phyloP scores from a whole-genome alignment of 2,797 vertebrate species.

The Urosaurus nigricauda region DNA sequence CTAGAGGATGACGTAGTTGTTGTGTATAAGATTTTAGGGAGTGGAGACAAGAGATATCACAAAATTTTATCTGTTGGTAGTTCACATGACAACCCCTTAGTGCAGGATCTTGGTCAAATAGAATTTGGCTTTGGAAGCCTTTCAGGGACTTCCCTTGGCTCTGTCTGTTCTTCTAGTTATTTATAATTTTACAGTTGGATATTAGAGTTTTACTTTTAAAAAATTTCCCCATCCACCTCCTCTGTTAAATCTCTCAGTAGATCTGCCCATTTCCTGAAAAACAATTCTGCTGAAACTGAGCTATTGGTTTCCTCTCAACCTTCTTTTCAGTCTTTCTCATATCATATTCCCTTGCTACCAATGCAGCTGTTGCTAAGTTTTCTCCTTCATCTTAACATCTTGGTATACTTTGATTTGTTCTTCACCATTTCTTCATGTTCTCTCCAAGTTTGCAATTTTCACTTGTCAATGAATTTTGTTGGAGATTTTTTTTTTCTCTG shows the following conservation, averaged over 20 bases:
- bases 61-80: no score
- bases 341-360: neutral
- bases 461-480: neutral
- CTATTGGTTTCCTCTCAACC: constrained; percentile 3
- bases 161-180: neutral
- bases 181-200: neutral
- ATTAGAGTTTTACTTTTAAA: neutral
- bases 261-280: constrained; percentile 17
- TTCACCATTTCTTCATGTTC: neutral
- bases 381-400: neutral
- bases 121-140: neutral
- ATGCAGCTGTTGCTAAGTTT: neutral
- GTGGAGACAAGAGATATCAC: no score
- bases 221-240: no score
- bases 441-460: neutral
- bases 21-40: no score
- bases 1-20: no score
- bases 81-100: no score
- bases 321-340: neutral
- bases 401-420: neutral
- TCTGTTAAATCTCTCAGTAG: neutral
- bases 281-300: neutral
- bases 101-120: no score
- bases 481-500: neutral
- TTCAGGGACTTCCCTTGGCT: neutral